Percentiles rank a stretch among this genome's conserved stretches.
Evolutionary conservation across 2,797 vertebrate genomes (phyloP).

Genomic region (Enteromius thamalakanensis): DNA sequence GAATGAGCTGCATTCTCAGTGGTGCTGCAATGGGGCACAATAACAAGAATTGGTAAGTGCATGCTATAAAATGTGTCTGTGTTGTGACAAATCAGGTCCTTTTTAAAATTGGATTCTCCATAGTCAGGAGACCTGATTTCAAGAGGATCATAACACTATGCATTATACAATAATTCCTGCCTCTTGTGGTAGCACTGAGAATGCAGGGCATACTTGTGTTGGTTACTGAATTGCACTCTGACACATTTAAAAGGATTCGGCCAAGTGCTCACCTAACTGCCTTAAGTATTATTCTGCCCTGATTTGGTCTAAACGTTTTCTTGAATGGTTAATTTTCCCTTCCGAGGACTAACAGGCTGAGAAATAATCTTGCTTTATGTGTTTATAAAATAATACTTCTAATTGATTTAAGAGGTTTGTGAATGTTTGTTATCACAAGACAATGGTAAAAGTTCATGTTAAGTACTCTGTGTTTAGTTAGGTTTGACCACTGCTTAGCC

Average conservation of each 20-base stretch:
- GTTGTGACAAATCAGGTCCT: neutral
- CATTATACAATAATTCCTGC: too few relatives aligned
- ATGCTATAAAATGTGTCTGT: neutral
- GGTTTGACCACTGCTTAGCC: too few relatives aligned
- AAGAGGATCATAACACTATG: too few relatives aligned
- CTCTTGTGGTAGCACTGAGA: too few relatives aligned
- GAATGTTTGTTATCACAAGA: too few relatives aligned
- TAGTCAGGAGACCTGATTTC: too few relatives aligned
- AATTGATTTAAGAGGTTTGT: too few relatives aligned
- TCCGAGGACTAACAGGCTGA: neutral
- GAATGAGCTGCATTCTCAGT: neutral
- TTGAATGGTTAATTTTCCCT: neutral
- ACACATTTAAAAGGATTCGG: neutral
- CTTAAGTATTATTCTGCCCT: neutral
- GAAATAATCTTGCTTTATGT: neutral
- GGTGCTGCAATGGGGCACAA: neutral
- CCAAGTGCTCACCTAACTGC: neutral
- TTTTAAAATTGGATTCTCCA: neutral
- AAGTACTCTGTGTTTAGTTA: too few relatives aligned
- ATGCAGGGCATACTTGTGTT: too few relatives aligned
- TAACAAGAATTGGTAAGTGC: neutral
- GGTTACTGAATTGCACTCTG: neutral
- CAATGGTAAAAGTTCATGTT: too few relatives aligned
- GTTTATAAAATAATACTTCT: too few relatives aligned
- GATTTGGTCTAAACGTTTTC: neutral